phyloP scores from a whole-genome alignment of 2,113 vertebrate genomes.

The Calyptommatus sinebrachiatus region DNA sequence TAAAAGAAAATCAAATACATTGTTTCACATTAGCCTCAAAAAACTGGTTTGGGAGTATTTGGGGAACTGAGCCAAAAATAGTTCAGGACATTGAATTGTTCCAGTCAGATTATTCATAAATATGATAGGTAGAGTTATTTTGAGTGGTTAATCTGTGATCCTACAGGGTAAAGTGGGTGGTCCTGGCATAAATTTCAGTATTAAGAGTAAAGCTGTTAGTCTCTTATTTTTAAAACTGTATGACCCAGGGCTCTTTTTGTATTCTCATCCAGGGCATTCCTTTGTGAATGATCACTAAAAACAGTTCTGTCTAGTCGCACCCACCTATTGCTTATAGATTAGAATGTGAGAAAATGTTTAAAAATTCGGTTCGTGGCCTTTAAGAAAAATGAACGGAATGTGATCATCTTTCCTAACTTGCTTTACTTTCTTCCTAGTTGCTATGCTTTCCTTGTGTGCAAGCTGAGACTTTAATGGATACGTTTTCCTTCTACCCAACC shows the following conservation, averaged over 20 bases:
- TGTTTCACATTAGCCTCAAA: not conserved
- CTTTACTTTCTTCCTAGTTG: not conserved
- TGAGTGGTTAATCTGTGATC: no score
- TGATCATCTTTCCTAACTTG: conserved; percentile 39
- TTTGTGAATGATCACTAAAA: no score
- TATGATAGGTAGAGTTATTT: no score
- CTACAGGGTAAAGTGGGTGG: no score
- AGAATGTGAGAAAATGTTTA: no score
- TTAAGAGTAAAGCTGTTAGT: no score
- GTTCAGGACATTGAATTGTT: not conserved
- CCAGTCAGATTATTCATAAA: not conserved
- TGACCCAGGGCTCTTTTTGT: no score
- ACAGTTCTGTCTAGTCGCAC: no score
- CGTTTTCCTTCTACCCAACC: conserved; percentile 32
- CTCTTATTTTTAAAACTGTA: no score
- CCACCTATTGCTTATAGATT: no score
- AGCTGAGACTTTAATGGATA: conserved; percentile 41
- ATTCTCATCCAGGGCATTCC: no score
- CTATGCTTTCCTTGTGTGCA: conserved; percentile 17
- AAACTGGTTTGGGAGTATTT: not conserved
- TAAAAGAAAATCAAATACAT: not conserved
- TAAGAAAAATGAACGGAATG: not conserved
- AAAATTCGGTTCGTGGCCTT: not conserved
- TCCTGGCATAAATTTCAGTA: no score
- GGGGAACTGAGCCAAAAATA: not conserved